Evolutionary conservation across 1,140 invertebrate genomes (phyloP).

Genomic region (Mya arenaria): DNA sequence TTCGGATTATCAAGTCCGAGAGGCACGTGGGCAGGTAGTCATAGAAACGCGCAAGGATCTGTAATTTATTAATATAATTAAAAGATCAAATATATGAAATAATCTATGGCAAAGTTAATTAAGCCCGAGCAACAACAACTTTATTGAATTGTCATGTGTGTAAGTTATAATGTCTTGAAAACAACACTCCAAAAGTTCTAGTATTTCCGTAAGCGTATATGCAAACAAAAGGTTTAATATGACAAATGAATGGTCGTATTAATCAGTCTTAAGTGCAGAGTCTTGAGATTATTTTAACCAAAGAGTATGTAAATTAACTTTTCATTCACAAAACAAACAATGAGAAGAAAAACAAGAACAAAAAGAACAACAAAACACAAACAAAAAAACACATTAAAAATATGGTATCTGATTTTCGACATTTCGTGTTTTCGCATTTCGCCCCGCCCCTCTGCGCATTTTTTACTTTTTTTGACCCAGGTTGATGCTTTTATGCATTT

Average conservation of each 20-base stretch:
- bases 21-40: slow-evolving; percentile 40
- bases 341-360: too few species aligned
- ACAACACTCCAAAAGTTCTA: background rate
- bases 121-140: background rate
- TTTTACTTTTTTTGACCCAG: background rate
- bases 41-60: slow-evolving; percentile 38
- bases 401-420: background rate
- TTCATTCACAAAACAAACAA: too few species aligned
- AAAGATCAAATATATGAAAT: background rate
- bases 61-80: background rate
- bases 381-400: too few species aligned
- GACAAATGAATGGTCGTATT: too few species aligned
- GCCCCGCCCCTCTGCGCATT: background rate
- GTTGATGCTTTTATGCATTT: background rate
- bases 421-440: background rate
- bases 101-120: background rate
- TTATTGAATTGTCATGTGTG: background rate
- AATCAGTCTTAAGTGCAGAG: too few species aligned
- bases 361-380: too few species aligned
- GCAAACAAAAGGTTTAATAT: too few species aligned
- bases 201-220: background rate
- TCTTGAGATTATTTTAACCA: too few species aligned
- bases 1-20: slow-evolving; percentile 33
- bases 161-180: background rate
- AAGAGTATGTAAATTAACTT: too few species aligned